Conservation (phyloP, 2,888 invertebrate species). For the Epinotia ramella region DNA sequence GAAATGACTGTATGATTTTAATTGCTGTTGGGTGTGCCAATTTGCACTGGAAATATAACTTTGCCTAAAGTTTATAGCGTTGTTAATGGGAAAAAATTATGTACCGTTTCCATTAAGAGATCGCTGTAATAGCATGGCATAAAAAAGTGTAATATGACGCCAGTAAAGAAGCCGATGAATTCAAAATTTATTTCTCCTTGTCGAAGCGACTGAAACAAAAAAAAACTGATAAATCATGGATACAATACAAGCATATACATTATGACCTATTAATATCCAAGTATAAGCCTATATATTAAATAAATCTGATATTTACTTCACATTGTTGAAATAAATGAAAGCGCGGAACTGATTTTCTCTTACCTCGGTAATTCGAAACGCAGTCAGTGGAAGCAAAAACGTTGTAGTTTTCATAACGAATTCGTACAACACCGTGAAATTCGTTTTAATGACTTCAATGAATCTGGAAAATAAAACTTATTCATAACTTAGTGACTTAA, state of each 20-base stretch:
- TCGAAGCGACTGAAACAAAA: conserved; percentile 61
- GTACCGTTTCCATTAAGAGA: conserved; percentile 69
- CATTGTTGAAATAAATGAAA: no score
- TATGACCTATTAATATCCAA: no score
- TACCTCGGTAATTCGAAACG: conserved; percentile 68
- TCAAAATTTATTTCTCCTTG: conserved; percentile 61
- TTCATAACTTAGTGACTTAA: no score
- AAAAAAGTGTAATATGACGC: conserved; percentile 61
- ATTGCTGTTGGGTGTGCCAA: neutral
- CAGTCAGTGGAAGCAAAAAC: conserved; percentile 65
- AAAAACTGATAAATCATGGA: neutral
- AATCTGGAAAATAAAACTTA: conserved; percentile 57
- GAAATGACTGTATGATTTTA: conserved; percentile 20
- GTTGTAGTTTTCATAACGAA: conserved; percentile 69
- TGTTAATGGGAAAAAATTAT: neutral
- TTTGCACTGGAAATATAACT: conserved; percentile 42
- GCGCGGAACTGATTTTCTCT: neutral
- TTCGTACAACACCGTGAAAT: conserved; percentile 65
- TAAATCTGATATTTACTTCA: no score
- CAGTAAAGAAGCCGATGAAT: conserved; percentile 63
- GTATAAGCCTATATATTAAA: no score
- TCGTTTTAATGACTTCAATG: conserved; percentile 54
- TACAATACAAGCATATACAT: no score
- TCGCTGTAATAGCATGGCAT: conserved; percentile 74
- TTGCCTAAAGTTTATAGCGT: neutral